Evolutionary conservation across 2,113 vertebrate genomes (phyloP).

Genomic region (Oryzias melastigma): DNA sequence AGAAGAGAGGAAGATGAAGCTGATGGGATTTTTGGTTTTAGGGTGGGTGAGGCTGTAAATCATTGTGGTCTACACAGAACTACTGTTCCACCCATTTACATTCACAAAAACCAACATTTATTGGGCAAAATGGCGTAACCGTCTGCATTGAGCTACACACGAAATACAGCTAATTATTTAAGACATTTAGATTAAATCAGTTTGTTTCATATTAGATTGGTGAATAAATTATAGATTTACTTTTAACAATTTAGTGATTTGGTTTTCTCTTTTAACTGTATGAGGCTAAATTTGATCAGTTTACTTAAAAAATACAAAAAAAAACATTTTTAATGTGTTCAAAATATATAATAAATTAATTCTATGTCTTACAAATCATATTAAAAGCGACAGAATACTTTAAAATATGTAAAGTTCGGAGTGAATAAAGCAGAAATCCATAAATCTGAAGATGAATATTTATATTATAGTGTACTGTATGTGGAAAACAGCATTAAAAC

Average conservation of each 20-base stretch:
- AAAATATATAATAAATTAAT: too few species aligned
- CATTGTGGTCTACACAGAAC: constrained; percentile 26
- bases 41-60: constrained; percentile 37
- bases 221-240: too few species aligned
- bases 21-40: constrained; percentile 30
- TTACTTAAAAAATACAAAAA: too few species aligned
- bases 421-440: neutral
- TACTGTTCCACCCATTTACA: constrained; percentile 5
- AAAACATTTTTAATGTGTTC: too few species aligned
- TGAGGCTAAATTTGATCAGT: too few species aligned
- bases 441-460: neutral
- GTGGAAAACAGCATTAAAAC: neutral
- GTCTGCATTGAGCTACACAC: neutral
- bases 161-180: neutral
- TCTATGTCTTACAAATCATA: too few species aligned
- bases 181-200: neutral
- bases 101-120: constrained; percentile 22
- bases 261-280: too few species aligned
- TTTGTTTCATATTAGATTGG: neutral
- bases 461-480: neutral
- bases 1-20: constrained; percentile 12
- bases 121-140: constrained; percentile 13
- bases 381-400: too few species aligned
- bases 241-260: too few species aligned
- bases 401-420: too few species aligned